These are phyloP conservation scores for Gymnobelideus leadbeateri DNA, from an alignment of 2,113 vertebrate species.

Conservation along the genomic window DNA sequence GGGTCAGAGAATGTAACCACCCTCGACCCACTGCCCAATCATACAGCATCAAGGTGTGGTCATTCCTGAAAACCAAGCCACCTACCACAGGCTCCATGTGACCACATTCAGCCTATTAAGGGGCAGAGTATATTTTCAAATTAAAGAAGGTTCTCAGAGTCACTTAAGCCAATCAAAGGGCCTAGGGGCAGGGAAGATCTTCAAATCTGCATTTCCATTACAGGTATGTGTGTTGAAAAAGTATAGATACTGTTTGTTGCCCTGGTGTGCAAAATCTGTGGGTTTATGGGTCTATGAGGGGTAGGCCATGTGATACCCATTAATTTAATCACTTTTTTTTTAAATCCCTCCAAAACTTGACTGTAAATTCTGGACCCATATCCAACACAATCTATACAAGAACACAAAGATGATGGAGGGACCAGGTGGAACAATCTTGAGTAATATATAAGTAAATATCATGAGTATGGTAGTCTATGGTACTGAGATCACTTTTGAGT, in stretches of 20 bases:
- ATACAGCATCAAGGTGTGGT: too few species aligned
- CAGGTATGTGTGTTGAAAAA: not conserved
- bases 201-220: too few species aligned
- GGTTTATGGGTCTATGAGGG: not conserved
- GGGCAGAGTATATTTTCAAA: too few species aligned
- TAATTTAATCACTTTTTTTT: not conserved
- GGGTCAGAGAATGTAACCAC: too few species aligned
- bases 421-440: not conserved
- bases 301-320: not conserved
- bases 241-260: not conserved
- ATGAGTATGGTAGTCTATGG: not conserved
- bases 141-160: too few species aligned
- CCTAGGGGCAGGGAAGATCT: too few species aligned
- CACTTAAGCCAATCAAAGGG: too few species aligned
- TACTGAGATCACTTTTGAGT: not conserved
- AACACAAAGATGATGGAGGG: not conserved
- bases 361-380: not conserved
- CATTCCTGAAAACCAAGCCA: too few species aligned
- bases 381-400: not conserved
- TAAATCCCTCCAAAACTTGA: not conserved
- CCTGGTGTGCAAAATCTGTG: not conserved
- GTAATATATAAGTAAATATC: not conserved
- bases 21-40: too few species aligned
- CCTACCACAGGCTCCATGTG: too few species aligned
- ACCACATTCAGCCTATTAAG: too few species aligned